Evolutionary conservation across 2,113 vertebrate species (phyloP).

Genomic region (Corythaeola cristata): DNA sequence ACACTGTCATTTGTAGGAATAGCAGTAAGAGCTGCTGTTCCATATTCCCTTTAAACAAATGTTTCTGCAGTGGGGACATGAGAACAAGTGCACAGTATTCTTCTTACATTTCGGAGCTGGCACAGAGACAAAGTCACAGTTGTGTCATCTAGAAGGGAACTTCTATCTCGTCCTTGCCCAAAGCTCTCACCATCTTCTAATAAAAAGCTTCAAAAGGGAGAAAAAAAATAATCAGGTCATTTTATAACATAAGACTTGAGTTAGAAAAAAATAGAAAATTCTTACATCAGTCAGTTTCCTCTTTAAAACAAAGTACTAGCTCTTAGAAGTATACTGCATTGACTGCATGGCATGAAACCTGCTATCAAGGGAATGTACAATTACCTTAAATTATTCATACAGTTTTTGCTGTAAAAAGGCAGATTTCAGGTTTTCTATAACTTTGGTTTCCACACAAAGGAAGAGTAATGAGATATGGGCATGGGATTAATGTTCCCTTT

Average conservation of each 20-base stretch:
- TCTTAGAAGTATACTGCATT: background rate
- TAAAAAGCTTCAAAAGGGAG: constrained; percentile 80
- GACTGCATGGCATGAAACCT: background rate
- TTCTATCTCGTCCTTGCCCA: constrained; percentile 92
- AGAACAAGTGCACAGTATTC: background rate
- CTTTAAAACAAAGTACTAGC: background rate
- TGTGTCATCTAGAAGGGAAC: constrained; percentile 93
- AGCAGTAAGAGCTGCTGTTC: background rate
- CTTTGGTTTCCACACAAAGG: background rate
- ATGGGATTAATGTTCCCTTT: background rate
- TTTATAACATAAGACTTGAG: background rate
- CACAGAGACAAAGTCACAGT: constrained; percentile 92
- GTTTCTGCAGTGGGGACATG: background rate
- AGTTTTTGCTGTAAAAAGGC: background rate
- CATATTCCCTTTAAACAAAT: background rate
- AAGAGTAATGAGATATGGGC: background rate
- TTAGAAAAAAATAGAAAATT: background rate
- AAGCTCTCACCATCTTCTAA: constrained; percentile 96
- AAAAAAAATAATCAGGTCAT: background rate
- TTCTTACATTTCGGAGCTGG: constrained; percentile 91
- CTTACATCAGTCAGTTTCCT: background rate
- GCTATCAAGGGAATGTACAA: background rate
- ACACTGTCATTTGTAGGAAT: background rate
- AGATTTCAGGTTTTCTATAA: background rate
- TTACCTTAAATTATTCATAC: background rate